These are phyloP conservation scores for Sminthurides aquaticus DNA, from an alignment of 2,888 invertebrate species.

Conservation along the genomic window DNA sequence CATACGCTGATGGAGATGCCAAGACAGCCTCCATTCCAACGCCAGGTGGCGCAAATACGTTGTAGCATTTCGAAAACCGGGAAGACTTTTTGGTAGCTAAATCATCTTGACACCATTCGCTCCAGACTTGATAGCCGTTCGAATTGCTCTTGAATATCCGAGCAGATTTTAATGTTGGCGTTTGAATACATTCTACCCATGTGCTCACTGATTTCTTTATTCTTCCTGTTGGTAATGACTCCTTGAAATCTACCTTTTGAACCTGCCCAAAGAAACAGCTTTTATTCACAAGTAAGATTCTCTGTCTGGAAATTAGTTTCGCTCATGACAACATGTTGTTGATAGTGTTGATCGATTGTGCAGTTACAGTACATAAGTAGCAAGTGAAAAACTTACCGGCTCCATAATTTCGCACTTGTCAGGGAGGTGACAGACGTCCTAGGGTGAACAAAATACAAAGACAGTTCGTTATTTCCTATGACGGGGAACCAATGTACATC, in stretches of 20 bases:
- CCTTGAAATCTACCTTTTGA: neutral
- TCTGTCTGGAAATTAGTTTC: too few species aligned
- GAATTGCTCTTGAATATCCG: constrained; percentile 27
- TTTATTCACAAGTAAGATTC: neutral
- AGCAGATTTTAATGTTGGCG: constrained; percentile 25
- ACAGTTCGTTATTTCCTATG: too few species aligned
- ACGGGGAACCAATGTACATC: too few species aligned
- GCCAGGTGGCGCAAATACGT: constrained; percentile 21
- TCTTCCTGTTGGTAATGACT: constrained; percentile 19
- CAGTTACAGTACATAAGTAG: too few species aligned
- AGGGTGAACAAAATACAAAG: too few species aligned
- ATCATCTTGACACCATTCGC: constrained; percentile 33
- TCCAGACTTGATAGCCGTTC: constrained; percentile 24
- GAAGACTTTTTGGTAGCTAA: constrained; percentile 30
- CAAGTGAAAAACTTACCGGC: too few species aligned
- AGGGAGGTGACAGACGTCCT: too few species aligned
- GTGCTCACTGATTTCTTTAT: constrained; percentile 28
- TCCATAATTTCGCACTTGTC: too few species aligned
- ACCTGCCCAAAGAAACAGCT: neutral
- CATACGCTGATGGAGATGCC: too few species aligned
- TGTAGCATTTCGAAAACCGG: constrained; percentile 21
- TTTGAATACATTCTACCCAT: constrained; percentile 30
- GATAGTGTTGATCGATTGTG: too few species aligned
- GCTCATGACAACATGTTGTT: too few species aligned
- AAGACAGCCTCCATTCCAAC: too few species aligned